These are phyloP conservation scores for Gerris buenoi DNA, from an alignment of 1,140 invertebrate species.

Conservation along the genomic window DNA sequence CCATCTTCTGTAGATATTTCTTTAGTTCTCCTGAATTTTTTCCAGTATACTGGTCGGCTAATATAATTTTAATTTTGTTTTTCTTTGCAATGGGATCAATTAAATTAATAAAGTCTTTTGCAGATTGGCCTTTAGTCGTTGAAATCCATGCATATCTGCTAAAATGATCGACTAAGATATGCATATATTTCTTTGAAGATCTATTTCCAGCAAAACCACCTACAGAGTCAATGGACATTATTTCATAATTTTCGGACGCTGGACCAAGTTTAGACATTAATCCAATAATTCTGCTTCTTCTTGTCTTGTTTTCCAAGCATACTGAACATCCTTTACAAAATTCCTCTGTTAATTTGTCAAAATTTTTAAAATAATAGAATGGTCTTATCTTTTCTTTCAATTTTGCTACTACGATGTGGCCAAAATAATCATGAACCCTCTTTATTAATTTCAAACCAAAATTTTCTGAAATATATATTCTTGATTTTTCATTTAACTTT, in stretches of 20 bases:
- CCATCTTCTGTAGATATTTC: too few species aligned
- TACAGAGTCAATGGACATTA: slow-evolving; percentile 14
- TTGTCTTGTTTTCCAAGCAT: slow-evolving; percentile 14
- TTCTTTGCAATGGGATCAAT: too few species aligned
- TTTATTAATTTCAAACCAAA: slow-evolving; percentile 8
- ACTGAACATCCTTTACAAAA: too few species aligned
- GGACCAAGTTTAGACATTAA: slow-evolving; percentile 15
- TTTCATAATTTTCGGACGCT: too few species aligned
- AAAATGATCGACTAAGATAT: slow-evolving; percentile 14
- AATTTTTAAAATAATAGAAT: slow-evolving; percentile 12
- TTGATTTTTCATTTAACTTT: slow-evolving; percentile 10
- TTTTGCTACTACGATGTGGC: slow-evolving; percentile 9
- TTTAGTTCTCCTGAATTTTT: too few species aligned
- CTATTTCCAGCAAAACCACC: slow-evolving; percentile 11
- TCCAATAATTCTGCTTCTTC: slow-evolving; percentile 9
- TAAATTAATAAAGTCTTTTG: too few species aligned
- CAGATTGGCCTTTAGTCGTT: too few species aligned
- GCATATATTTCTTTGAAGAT: slow-evolving; percentile 12
- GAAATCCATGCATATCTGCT: slow-evolving; percentile 5
- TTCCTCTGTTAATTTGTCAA: slow-evolving; percentile 7
- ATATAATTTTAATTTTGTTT: too few species aligned
- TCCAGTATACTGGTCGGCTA: too few species aligned
- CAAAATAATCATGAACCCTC: slow-evolving; percentile 8
- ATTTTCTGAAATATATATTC: slow-evolving; percentile 9
- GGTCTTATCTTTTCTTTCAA: slow-evolving; percentile 7